A percentile compares a stretch with the other conserved stretches of the same genome.
Evolutionary conservation across 2,888 invertebrate genomes (phyloP).

Genomic region (Emesis russula): DNA sequence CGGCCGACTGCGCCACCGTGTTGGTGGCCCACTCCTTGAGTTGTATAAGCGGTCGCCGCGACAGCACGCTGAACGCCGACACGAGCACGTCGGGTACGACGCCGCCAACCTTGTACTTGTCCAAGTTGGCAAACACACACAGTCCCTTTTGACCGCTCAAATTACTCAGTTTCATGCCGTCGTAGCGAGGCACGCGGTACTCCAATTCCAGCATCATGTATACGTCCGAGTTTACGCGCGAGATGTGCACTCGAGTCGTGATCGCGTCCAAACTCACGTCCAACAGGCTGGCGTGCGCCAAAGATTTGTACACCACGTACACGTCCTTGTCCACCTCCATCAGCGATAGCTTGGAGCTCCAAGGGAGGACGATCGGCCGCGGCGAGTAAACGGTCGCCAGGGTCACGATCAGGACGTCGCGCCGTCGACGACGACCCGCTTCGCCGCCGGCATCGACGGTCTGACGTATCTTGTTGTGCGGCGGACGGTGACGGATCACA

Average conservation of each 20-base stretch:
- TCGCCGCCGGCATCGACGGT: slow-evolving; percentile 11
- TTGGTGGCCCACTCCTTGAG: background rate
- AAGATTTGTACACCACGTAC: slow-evolving; percentile 28
- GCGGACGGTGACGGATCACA: slow-evolving; percentile 23
- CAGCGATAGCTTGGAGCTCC: slow-evolving; percentile 16
- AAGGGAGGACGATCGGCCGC: slow-evolving; percentile 19
- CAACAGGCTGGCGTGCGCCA: background rate
- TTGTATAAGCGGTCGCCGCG: slow-evolving; percentile 11
- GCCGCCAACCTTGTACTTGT: slow-evolving; percentile 12
- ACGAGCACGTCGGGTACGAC: slow-evolving; percentile 31
- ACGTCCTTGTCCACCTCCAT: slow-evolving; percentile 26
- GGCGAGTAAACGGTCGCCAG: slow-evolving; percentile 19
- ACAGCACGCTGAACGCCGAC: slow-evolving; percentile 8
- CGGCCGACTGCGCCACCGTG: slow-evolving; percentile 20
- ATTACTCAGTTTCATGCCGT: slow-evolving; percentile 32
- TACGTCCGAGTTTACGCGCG: slow-evolving; percentile 13
- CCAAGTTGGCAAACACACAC: slow-evolving; percentile 20
- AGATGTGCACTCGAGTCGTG: slow-evolving; percentile 25
- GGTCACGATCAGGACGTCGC: slow-evolving; percentile 21
- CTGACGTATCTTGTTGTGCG: slow-evolving; percentile 20
- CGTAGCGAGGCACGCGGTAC: slow-evolving; percentile 32
- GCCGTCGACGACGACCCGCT: background rate
- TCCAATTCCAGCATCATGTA: slow-evolving; percentile 28
- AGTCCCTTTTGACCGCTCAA: slow-evolving; percentile 31
- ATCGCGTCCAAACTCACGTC: slow-evolving; percentile 20